Evolutionary conservation across 2,797 vertebrate species (phyloP), one percentile per base, ranked within the genome.

Genomic region (Pantherophis vulpinus): DNA sequence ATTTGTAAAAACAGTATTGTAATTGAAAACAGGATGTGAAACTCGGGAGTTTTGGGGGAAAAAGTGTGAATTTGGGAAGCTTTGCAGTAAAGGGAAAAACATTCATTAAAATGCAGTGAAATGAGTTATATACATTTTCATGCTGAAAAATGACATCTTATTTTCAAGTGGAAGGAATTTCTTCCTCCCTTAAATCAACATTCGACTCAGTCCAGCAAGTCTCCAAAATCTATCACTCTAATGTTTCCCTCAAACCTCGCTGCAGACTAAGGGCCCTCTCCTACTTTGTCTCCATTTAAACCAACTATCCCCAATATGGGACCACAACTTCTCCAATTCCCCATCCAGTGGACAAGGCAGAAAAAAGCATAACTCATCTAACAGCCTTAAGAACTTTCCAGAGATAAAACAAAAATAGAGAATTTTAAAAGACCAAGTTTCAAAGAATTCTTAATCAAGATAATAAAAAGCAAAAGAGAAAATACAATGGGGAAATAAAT

Each of bases 31-130:
- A 60, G 16, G 54, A 79, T 93, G 59, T 89, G 66, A 42, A 92
- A 23, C 47, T 32, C 27, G 86, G 89, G 32, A 55, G 37, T 88
- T 94, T 58, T 25, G 23, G 23, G 23, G 93, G 86, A 93, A 93
- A 96, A 42, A 42, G 37, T 42, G 86, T 61, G 91, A 94, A 93
- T 2, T 37, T 89, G 87, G 79, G 55, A 10, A 94, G 91, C 60
- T 91, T 91, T 90, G 91, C 93, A 91, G 63, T 74, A 59, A 89
- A 92, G 51, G 93, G 32, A 4, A 91, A 55, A 55, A 91, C 25
- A 2, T 91, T 91, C 70, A 58, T 91, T 93, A 59, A 37, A 42
- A 47, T 11, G 2, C 0, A 6, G 59, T 3, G 89, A 18, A n/a
- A 7, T 0, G 20, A 2, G 16, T 29, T 0, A 1, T 54, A 5